Percentiles rank a stretch among this genome's conserved stretches.
phyloP scores from a whole-genome alignment of 2,888 invertebrate genomes.

The Cephus rjabovi region DNA sequence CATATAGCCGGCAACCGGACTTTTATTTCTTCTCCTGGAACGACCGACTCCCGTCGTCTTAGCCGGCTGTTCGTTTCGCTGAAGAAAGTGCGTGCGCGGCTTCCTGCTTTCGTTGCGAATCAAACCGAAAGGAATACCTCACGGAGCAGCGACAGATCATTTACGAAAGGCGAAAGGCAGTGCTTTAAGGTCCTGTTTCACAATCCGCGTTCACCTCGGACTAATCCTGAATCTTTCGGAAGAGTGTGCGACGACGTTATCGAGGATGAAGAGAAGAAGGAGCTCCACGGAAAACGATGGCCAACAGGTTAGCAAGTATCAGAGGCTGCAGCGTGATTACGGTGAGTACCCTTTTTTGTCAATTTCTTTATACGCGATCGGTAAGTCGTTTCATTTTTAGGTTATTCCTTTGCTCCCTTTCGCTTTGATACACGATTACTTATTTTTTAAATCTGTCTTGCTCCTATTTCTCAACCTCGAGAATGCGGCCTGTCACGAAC shows the following conservation, averaged over 20 bases:
- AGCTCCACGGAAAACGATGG: slow-evolving; percentile 30
- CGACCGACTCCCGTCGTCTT: slow-evolving; percentile 15
- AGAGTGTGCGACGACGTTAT: neutral
- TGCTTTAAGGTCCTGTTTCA: neutral
- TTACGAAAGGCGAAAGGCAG: neutral
- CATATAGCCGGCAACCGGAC: slow-evolving; percentile 35
- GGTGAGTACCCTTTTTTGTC: slow-evolving; percentile 37
- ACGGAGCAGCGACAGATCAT: neutral
- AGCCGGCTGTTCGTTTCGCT: slow-evolving; percentile 6
- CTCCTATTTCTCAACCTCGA: slow-evolving; percentile 6
- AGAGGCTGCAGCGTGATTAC: slow-evolving; percentile 36
- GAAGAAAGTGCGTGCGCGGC: neutral
- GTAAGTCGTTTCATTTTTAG: neutral
- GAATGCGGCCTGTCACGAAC: neutral
- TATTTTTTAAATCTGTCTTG: neutral
- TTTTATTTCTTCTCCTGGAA: slow-evolving; percentile 26
- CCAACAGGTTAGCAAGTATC: slow-evolving; percentile 32
- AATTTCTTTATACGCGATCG: neutral
- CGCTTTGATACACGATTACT: slow-evolving; percentile 9
- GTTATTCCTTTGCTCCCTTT: slow-evolving; percentile 13
- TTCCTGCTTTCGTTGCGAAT: neutral
- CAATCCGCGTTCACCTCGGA: neutral
- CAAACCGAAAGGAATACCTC: neutral
- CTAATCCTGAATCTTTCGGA: neutral
- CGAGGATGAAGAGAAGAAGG: slow-evolving; percentile 44